phyloP scores from a whole-genome alignment of 2,113 vertebrate genomes.

The Athene noctua region DNA sequence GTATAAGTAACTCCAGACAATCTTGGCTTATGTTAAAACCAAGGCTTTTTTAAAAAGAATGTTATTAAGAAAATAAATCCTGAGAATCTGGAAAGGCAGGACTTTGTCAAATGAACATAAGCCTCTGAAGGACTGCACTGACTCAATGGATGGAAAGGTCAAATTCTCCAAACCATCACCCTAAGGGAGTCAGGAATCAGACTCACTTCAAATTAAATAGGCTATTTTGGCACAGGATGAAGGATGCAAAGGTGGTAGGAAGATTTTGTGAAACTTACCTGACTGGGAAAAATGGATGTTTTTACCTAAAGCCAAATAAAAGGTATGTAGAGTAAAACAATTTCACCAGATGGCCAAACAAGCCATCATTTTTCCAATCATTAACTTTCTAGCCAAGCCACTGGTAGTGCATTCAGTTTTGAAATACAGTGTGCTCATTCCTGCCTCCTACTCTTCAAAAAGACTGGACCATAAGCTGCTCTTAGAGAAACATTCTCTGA shows the following conservation, averaged over 20 bases:
- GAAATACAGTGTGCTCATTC: background rate
- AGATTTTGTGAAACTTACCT: background rate
- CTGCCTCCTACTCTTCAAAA: background rate
- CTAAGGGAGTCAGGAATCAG: background rate
- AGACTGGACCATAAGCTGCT: background rate
- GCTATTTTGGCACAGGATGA: background rate
- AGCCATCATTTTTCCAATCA: background rate
- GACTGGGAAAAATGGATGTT: background rate
- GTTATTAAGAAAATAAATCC: conserved; percentile 66
- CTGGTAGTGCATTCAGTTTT: background rate
- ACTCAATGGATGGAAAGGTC: conserved; percentile 13
- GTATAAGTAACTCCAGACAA: conserved; percentile 55
- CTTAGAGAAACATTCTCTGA: background rate
- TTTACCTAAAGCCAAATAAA: background rate
- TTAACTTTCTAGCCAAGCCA: background rate
- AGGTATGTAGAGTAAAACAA: background rate
- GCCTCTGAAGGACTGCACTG: background rate
- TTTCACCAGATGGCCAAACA: background rate
- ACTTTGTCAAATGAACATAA: conserved; percentile 33
- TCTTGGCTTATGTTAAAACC: conserved; percentile 45
- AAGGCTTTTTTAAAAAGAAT: background rate
- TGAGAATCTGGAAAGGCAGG: conserved; percentile 3
- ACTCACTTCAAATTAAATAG: background rate
- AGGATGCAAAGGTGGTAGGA: background rate
- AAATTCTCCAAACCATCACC: background rate